phyloP scores from a whole-genome alignment of 2,113 vertebrate species.

The Nannobrachium achirus region DNA sequence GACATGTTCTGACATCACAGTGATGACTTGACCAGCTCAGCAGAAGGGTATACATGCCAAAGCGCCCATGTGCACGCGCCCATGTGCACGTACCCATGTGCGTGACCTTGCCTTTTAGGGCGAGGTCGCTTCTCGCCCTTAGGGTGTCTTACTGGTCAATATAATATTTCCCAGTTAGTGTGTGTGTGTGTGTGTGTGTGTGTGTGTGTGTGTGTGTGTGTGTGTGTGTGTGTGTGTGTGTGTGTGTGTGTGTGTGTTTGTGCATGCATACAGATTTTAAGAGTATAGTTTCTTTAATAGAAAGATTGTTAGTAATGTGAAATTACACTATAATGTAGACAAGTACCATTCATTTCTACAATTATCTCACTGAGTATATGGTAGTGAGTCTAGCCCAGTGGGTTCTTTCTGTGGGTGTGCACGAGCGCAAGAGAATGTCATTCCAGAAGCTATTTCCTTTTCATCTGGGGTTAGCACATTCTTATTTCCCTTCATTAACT shows the following conservation, averaged over 20 bases:
- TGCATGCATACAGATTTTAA: too few species aligned
- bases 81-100: too few species aligned
- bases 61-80: too few species aligned
- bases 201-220: background rate
- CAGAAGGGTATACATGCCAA: too few species aligned
- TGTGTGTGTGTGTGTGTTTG: background rate
- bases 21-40: too few species aligned
- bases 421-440: slow-evolving; percentile 30
- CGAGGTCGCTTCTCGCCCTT: too few species aligned
- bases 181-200: slow-evolving; percentile 1
- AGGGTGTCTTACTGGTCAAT: too few species aligned
- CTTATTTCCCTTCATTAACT: slow-evolving; percentile 72
- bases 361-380: too few species aligned
- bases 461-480: slow-evolving; percentile 66
- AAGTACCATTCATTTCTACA: background rate
- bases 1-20: too few species aligned
- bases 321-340: background rate
- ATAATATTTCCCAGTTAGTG: too few species aligned
- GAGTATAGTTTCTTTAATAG: too few species aligned
- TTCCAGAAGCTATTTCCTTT: slow-evolving; percentile 62
- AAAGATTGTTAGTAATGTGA: slow-evolving; percentile 23
- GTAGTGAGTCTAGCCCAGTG: background rate
- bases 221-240: background rate
- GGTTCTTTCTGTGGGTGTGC: slow-evolving; percentile 12
- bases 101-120: too few species aligned